Evolutionary conservation across 2,888 invertebrate species (phyloP).

Genomic region (Eubasilissa splendida): DNA sequence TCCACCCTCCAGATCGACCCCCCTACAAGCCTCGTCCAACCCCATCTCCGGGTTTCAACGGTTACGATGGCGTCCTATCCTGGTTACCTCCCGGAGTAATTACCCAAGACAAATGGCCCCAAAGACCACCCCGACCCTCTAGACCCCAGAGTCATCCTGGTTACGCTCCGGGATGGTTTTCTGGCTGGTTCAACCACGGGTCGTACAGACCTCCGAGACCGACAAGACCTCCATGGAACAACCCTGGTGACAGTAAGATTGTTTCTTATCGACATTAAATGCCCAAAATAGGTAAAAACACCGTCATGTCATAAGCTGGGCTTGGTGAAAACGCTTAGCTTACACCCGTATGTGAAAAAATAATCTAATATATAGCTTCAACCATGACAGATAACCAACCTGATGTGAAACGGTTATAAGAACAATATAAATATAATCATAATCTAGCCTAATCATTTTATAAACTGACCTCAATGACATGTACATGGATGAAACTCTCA

Average conservation of each 20-base stretch:
- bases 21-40: background rate
- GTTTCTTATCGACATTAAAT: constrained; percentile 31
- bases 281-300: constrained; percentile 33
- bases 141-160: constrained; percentile 28
- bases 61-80: constrained; percentile 40
- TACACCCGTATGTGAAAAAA: background rate
- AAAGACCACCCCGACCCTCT: constrained; percentile 38
- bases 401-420: too few species aligned
- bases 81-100: constrained; percentile 46
- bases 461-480: too few species aligned
- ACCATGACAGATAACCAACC: too few species aligned
- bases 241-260: constrained; percentile 38
- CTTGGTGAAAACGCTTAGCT: background rate
- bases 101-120: constrained; percentile 47
- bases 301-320: background rate
- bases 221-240: constrained; percentile 36
- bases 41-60: background rate
- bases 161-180: constrained; percentile 43
- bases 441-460: too few species aligned
- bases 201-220: constrained; percentile 24
- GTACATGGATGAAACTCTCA: too few species aligned
- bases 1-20: constrained; percentile 23
- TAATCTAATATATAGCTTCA: background rate
- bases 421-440: too few species aligned
- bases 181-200: constrained; percentile 49